phyloP scores from a whole-genome alignment of 2,888 invertebrate species.

The Xylocampa areola region DNA sequence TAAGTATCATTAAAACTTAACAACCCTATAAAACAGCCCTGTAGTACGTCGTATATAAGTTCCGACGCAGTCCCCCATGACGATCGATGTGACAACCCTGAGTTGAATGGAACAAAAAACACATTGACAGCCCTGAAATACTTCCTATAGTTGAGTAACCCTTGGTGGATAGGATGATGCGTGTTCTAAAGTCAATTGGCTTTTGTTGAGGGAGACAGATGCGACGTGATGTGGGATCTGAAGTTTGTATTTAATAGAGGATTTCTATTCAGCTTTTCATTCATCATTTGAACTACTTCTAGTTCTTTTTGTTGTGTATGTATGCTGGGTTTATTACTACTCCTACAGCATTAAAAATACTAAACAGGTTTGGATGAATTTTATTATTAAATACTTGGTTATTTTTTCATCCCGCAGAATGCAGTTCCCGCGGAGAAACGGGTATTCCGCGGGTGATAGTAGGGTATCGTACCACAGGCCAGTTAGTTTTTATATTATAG shows the following conservation, averaged over 20 bases:
- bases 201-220: constrained; percentile 28
- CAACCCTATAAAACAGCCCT: constrained; percentile 20
- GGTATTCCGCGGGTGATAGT: no score
- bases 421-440: no score
- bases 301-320: background rate
- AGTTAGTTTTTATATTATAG: no score
- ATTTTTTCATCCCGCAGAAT: no score
- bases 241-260: constrained; percentile 8
- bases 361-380: no score
- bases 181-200: constrained; percentile 19
- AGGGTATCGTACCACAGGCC: no score
- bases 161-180: constrained; percentile 20
- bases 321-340: no score
- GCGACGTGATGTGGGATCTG: constrained; percentile 11
- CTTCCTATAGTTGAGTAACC: constrained; percentile 40
- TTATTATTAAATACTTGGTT: no score
- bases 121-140: constrained; percentile 35
- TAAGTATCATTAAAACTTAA: background rate
- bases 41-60: constrained; percentile 8
- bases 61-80: constrained; percentile 43
- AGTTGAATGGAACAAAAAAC: constrained; percentile 39
- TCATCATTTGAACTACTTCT: constrained; percentile 9
- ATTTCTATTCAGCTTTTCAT: constrained; percentile 32
- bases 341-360: background rate
- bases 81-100: constrained; percentile 57